Percentiles rank a stretch among this genome's conserved stretches.
Conservation (phyloP, 2,888 invertebrate species). For the Amblyjoppa proteus region DNA sequence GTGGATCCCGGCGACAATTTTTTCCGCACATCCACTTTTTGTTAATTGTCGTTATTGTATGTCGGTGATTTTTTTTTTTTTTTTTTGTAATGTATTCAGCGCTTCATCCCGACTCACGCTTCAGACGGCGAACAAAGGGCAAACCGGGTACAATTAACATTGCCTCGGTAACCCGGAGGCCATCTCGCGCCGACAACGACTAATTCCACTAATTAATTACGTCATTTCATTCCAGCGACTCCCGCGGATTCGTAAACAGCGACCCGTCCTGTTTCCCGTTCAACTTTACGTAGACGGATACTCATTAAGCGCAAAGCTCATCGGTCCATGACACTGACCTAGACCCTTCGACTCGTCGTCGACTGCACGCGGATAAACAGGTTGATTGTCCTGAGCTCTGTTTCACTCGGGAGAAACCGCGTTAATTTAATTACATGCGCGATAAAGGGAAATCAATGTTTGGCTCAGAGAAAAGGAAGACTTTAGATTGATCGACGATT, state of each 20-base stretch:
- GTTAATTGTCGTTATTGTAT: no score
- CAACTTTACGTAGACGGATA: slow-evolving; percentile 56
- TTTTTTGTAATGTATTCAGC: neutral
- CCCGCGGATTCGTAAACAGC: slow-evolving; percentile 25
- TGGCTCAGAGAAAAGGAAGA: neutral
- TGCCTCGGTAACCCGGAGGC: slow-evolving; percentile 32
- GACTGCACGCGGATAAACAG: slow-evolving; percentile 46
- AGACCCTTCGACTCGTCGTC: slow-evolving; percentile 13
- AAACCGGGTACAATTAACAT: slow-evolving; percentile 35
- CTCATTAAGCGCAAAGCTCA: slow-evolving; percentile 70
- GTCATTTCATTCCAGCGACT: slow-evolving; percentile 67
- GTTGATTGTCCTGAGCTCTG: slow-evolving; percentile 59
- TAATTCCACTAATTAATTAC: slow-evolving; percentile 75
- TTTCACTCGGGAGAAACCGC: neutral
- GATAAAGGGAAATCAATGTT: neutral
- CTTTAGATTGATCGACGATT: neutral
- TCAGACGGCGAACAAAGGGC: neutral
- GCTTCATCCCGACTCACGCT: neutral
- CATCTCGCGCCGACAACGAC: slow-evolving; percentile 45
- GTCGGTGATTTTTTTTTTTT: neutral
- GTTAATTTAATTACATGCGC: neutral
- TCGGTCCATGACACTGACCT: slow-evolving; percentile 61
- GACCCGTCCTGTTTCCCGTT: neutral
- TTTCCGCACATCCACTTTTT: neutral
- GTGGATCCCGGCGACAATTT: neutral